Evolutionary conservation across 1,140 invertebrate genomes (phyloP), one percentile per base, ranked within the genome.

Genomic region (Solenopsis invicta): DNA sequence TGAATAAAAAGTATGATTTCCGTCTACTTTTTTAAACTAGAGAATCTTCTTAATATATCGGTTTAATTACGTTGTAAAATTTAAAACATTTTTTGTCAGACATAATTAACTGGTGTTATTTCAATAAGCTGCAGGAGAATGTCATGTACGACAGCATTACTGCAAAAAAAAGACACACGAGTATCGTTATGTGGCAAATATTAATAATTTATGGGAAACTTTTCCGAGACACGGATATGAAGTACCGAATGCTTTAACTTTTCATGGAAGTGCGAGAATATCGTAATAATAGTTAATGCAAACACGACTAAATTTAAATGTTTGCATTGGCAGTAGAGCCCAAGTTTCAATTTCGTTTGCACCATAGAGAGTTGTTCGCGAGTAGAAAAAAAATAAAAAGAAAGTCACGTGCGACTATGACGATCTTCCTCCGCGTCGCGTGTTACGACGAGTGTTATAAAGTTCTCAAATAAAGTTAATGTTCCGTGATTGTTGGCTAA

Each of bases 261-360:
- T 41, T 59, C 4, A 24, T 50, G 69, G 21, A 62, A 69, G 41
- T 37, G 29, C 59, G 29, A 52, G 61, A 87, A 76, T 87, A 87
- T 87, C 86, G 81, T 45, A 67, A 87, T 87, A 85, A 85, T 85
- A 85, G 64, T 87, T 85, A 61, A 56, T 71, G 54, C 81, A 76
- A 85, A 87, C 34, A 85, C 37, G 61, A 61, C 71, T 74, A 18
- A 75, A 81, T 75, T 87, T 87, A 85, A 85, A 87, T 64, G 66
- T 85, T 87, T 77, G 24, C 54, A 52, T 13, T 85, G 45, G 34
- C 62, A 85, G 52, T 41, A 52, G 29, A 69, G 54, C 24, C 66
- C 29, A 87, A 87, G 29, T 87, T 87, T 69, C 81, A 45, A 37
- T 85, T 85, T 52, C 71, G 62, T 77, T 85, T 85, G 72, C 72